Conservation (phyloP, 2,888 invertebrate genomes). For the Actias luna region DNA sequence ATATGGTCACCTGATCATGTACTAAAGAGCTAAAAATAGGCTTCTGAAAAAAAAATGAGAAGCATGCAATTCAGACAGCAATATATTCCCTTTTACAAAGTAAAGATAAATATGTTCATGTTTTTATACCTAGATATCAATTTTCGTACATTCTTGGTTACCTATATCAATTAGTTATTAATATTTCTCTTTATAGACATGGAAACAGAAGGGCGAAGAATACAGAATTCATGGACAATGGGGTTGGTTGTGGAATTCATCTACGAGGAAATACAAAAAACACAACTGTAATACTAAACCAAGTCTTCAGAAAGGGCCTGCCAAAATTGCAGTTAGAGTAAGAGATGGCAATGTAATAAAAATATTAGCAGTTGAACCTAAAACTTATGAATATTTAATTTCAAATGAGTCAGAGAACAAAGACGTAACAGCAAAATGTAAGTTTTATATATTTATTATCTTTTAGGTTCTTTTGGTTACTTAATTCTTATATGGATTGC, state of each 20-base stretch:
- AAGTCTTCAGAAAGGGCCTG: slow-evolving; percentile 81
- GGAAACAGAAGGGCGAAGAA: slow-evolving; percentile 99
- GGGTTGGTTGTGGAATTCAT: slow-evolving; percentile 98
- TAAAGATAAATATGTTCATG: too few species aligned
- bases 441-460: too few species aligned
- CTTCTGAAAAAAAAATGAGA: too few species aligned
- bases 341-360: slow-evolving; percentile 86
- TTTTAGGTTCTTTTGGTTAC: slow-evolving; percentile 10
- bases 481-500: not conserved
- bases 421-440: slow-evolving; percentile 69
- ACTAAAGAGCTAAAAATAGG: too few species aligned
- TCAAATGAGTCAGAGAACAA: slow-evolving; percentile 77
- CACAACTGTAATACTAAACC: slow-evolving; percentile 48
- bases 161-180: slow-evolving; percentile 12
- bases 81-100: too few species aligned
- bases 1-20: too few species aligned
- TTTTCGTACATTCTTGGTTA: too few species aligned
- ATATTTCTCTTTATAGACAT: slow-evolving; percentile 74
- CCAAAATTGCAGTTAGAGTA: slow-evolving; percentile 90
- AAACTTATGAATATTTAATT: slow-evolving; percentile 87
- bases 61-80: too few species aligned
- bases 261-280: slow-evolving; percentile 84
- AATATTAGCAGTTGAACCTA: slow-evolving; percentile 90
- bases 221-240: slow-evolving; percentile 97
- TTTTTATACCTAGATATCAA: too few species aligned